Evolutionary conservation across 2,113 vertebrate species (phyloP).

Genomic region (Tursiops truncatus): DNA sequence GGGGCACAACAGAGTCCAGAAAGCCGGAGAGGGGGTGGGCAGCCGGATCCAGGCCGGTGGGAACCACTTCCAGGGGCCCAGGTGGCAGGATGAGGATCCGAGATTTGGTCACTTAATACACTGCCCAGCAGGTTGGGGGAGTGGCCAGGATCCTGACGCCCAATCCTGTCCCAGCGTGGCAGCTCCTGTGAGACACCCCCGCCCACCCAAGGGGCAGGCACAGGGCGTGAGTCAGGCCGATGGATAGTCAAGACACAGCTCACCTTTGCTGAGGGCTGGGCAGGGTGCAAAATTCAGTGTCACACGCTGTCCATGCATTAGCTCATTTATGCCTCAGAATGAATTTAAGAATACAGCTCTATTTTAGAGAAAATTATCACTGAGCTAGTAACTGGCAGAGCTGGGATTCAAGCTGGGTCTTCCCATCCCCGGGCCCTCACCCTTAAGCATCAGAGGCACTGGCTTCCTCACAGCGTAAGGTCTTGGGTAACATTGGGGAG

Average conservation of each 20-base stretch:
- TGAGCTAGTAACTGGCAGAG: not conserved
- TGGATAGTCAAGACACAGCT: fast-evolving
- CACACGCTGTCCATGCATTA: fast-evolving
- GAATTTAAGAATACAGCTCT: not conserved
- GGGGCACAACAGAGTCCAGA: not conserved
- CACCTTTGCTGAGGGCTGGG: not conserved
- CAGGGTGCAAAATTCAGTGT: fast-evolving
- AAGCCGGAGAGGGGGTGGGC: too few relatives aligned
- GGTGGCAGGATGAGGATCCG: too few relatives aligned
- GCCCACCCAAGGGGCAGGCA: not conserved
- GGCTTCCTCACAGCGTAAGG: not conserved
- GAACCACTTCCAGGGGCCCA: not conserved
- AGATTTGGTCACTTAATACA: too few relatives aligned
- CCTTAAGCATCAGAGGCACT: fast-evolving
- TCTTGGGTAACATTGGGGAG: not conserved
- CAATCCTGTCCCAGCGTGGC: not conserved
- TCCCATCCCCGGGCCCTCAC: fast-evolving
- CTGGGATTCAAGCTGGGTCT: not conserved
- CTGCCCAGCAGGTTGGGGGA: too few relatives aligned
- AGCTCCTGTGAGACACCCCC: not conserved
- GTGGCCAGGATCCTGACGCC: fast-evolving
- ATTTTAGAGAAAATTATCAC: not conserved
- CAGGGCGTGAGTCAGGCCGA: not conserved
- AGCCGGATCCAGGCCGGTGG: not conserved
- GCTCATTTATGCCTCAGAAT: not conserved